Evolutionary conservation across 2,888 invertebrate genomes (phyloP), one percentile per base, ranked within the genome.

Genomic region (Gnatocerus cornutus): DNA sequence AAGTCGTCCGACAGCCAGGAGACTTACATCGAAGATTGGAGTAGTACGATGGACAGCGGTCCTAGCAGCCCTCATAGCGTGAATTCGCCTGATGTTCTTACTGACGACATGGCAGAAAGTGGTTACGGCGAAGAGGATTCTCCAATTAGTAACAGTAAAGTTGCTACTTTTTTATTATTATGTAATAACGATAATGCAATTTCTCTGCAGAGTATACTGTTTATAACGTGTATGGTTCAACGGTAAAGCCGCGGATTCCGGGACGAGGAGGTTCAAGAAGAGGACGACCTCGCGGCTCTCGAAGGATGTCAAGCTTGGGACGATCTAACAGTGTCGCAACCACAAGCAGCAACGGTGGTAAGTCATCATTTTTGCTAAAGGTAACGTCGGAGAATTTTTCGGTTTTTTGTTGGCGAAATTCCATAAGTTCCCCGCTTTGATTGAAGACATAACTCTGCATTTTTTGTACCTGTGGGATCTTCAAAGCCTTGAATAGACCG

Each of bases 231-330:
- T 83, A 83, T 72, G 84, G 84, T 39, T 79, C 82, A 27, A 76
- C 85, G 0, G 84, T 86, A 7, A 84, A 87, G 68, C 84, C 86
- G 61, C 84, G 87, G 46, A 80, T 84, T 39, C 82, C 84, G 12
- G 83, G 85, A 9, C 83, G 89, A 12, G 90, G 91, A 30, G 87
- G 89, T 50, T 89, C 91, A 0, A 89, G 91, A 78, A 89, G 93
- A 12, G 93, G 93, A 0, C 87, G 93, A 50, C 93, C 93, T 53
- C 87, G 93, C 56, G 93, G 93, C 65, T 91, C 92, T 0, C 85
- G 92, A 0, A 88, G 92, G 76, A 88, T 89, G 52, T 88, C 80
- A 74, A 86, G 58, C 41, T 82, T 81, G 78, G 85, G 85, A 48
- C 79, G 86, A 59, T 71, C 67, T 56, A 50, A 72, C 1, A 50